phyloP scores from a whole-genome alignment of 92 coral and sea anemone genomes.

The Zoanthus solanderi region DNA sequence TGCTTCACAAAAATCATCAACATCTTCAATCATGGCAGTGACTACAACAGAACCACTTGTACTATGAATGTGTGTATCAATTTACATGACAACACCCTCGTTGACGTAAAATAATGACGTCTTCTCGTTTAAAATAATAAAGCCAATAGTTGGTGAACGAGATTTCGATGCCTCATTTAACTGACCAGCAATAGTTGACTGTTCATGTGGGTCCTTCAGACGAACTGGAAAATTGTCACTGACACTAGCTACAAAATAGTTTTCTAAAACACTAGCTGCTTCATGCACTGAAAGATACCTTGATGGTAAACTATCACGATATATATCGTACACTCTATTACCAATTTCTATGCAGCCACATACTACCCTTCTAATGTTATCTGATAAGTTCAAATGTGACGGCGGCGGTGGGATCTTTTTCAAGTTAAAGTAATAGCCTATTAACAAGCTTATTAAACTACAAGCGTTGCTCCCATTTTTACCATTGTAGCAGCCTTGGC shows the following conservation, averaged over 20 bases:
- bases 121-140: constrained; percentile 57
- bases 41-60: constrained; percentile 45
- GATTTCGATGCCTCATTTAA: constrained; percentile 11
- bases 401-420: background rate
- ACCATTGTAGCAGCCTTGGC: constrained; percentile 61
- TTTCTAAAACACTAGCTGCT: constrained; percentile 53
- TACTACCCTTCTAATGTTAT: constrained; percentile 9
- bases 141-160: constrained; percentile 5
- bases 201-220: constrained; percentile 54
- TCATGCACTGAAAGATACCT: constrained; percentile 69
- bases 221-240: constrained; percentile 58
- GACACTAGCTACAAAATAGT: constrained; percentile 34
- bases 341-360: constrained; percentile 67
- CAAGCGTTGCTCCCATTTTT: constrained; percentile 64
- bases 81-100: constrained; percentile 29
- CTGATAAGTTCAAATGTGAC: background rate
- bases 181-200: constrained; percentile 62
- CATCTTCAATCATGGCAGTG: background rate
- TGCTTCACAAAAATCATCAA: background rate
- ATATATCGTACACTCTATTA: constrained; percentile 63
- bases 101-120: constrained; percentile 49
- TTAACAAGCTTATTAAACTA: constrained; percentile 46
- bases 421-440: constrained; percentile 22
- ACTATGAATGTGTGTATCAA: constrained; percentile 59
- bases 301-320: constrained; percentile 60